Percentiles rank a stretch among this genome's conserved stretches.
Conservation (phyloP, 2,888 invertebrate genomes). For the Philhelius pedissequus region DNA sequence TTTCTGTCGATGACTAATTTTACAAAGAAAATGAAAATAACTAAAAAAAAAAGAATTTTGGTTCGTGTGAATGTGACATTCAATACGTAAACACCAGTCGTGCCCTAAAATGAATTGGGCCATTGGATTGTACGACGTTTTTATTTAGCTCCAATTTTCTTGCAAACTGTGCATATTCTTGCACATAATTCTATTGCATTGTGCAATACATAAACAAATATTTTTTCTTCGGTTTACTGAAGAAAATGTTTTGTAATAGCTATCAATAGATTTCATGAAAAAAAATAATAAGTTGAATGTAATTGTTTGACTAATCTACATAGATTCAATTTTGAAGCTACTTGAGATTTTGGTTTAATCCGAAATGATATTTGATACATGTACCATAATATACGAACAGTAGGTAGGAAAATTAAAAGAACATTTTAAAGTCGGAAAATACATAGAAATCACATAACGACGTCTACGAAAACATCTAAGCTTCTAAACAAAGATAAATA, state of each 20-base stretch:
- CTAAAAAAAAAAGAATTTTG: background rate
- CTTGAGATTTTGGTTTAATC: background rate
- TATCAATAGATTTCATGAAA: background rate
- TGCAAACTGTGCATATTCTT: background rate
- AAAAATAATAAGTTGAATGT: background rate
- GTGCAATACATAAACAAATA: background rate
- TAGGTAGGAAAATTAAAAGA: no score
- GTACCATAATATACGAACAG: no score
- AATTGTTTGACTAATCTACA: background rate
- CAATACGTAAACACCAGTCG: background rate
- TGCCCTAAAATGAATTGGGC: background rate
- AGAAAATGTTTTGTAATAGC: background rate
- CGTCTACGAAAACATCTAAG: no score
- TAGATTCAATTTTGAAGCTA: background rate
- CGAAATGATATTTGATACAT: no score
- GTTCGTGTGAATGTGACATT: background rate
- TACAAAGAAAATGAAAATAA: background rate
- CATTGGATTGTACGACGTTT: background rate
- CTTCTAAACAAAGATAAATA: no score
- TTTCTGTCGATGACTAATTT: slow-evolving; percentile 8
- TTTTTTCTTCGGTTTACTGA: background rate
- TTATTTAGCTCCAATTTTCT: background rate
- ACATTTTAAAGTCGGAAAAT: no score
- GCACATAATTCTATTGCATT: background rate
- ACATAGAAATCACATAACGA: no score